Evolutionary conservation across 2,888 invertebrate species (phyloP), one percentile per base, ranked within the genome.

Genomic region (Acanthosepion esculentum): DNA sequence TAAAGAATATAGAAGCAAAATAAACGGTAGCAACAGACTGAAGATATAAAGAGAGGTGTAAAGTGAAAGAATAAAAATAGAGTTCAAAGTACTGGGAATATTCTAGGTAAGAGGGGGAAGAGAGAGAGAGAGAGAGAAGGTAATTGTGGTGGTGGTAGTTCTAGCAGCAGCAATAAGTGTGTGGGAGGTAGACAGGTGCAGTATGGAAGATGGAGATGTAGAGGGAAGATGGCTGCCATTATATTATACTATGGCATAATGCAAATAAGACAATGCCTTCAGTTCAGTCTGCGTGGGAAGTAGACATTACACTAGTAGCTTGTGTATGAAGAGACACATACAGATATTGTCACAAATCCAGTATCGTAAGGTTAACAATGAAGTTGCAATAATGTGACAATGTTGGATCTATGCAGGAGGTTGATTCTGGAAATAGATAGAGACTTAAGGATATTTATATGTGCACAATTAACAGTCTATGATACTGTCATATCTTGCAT

Each of bases 31-130:
- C 48, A 91, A 91, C 33, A 91, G 91, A 15, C 33, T 33, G 91
- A 94, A 29, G n/a, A 94, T 53, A n/a, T n/a, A 48, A 33, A 93
- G 41, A 93, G 50, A 48, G 53, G 94, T 48, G 91, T 33, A 91
- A 91, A 48, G 91, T 33, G 91, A 48, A 23, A 91, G 91, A 91
- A 20, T 41, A 48, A 91, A 91, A 48, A 91, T 41, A 48, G 48
- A 48, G 91, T 41, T 91, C 15, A 91, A 20, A 41, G 55, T 18
- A 41, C 41, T 41, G 41, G 41, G 41, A 41, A 41, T 41, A 41
- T 41, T 41, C 33, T 20, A 33, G 93, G 29, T 29, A 26, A 26
- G 26, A 91, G 91, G 12, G 29, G 48, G 20, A 2, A 55, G 93
- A 93, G 93, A 91, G 41, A 48, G 26, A 48, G 41, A 48, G 33